These are phyloP conservation scores for Homarus americanus DNA, from an alignment of 1,140 invertebrate genomes.

Conservation along the genomic window DNA sequence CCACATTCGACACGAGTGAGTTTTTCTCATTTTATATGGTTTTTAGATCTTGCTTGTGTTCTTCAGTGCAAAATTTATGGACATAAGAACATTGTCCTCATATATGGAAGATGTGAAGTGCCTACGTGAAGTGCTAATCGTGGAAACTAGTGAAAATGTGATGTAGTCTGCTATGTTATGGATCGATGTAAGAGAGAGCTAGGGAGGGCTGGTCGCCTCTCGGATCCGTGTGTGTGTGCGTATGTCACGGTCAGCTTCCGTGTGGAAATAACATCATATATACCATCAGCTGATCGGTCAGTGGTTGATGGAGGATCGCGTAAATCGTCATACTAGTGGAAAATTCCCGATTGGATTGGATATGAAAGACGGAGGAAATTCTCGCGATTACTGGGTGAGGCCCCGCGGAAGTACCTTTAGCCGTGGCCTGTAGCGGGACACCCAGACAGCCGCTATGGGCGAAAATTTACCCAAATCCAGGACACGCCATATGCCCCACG, in stretches of 20 bases:
- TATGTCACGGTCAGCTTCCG: conserved; percentile 70
- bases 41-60: conserved; percentile 59
- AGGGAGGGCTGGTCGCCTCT: conserved; percentile 63
- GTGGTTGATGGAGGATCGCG: neutral
- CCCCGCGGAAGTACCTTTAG: conserved; percentile 56
- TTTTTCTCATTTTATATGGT: conserved; percentile 64
- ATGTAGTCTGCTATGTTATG: conserved; percentile 72
- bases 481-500: conserved; percentile 48
- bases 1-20: conserved; percentile 68
- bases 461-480: conserved; percentile 55
- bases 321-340: neutral
- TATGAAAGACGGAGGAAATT: neutral
- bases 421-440: conserved; percentile 52
- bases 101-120: conserved; percentile 44
- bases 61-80: conserved; percentile 52
- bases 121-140: conserved; percentile 24
- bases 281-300: conserved; percentile 49
- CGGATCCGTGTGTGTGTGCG: conserved; percentile 59
- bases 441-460: conserved; percentile 40
- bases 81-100: conserved; percentile 53
- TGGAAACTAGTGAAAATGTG: conserved; percentile 65
- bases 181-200: conserved; percentile 70
- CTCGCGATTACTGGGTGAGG: conserved; percentile 8
- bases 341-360: conserved; percentile 20
- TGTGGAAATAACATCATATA: conserved; percentile 65